Percentiles rank a stretch among this genome's conserved stretches.
These are phyloP conservation scores for Beroe ovata DNA, from an alignment of 37 sponge, comb jelly and placozoan species.

Conservation along the genomic window DNA sequence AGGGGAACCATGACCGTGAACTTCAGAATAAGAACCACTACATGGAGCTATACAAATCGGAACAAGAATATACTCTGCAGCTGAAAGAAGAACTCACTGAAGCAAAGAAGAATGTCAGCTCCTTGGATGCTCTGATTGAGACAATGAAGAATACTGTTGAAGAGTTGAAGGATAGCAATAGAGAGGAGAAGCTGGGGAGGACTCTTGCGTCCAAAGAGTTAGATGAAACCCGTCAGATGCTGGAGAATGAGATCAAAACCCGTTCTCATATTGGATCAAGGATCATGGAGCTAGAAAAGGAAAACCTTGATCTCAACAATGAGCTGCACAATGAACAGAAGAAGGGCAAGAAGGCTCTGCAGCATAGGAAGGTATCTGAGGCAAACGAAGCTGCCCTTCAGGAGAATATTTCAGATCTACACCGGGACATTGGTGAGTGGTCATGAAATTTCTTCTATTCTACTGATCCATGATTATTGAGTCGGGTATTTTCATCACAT, in stretches of 20 bases:
- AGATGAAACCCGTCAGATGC: conserved; percentile 54
- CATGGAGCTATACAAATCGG: conserved; percentile 47
- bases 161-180: conserved; percentile 26
- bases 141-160: conserved; percentile 52
- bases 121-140: conserved; percentile 30
- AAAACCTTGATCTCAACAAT: conserved; percentile 50
- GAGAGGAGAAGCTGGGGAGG: conserved; percentile 34
- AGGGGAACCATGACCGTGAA: conserved; percentile 59
- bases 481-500: too few relatives aligned
- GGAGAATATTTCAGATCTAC: conserved; percentile 39
- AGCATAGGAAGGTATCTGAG: conserved; percentile 15
- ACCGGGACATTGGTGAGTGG: conserved; percentile 49
- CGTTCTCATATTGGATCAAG: conserved; percentile 55
- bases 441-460: too few relatives aligned
- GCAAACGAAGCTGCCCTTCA: conserved; percentile 51
- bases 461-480: too few relatives aligned
- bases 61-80: conserved; percentile 47
- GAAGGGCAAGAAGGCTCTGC: conserved; percentile 36
- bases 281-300: conserved; percentile 29
- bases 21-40: conserved; percentile 58
- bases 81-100: conserved; percentile 48
- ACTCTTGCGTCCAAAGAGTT: conserved; percentile 55
- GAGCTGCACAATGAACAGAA: conserved; percentile 39
- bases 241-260: conserved; percentile 61
- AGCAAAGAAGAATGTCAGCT: conserved; percentile 40